Evolutionary conservation across 2,113 vertebrate species (phyloP).

Genomic region (Semnornis frantzii): DNA sequence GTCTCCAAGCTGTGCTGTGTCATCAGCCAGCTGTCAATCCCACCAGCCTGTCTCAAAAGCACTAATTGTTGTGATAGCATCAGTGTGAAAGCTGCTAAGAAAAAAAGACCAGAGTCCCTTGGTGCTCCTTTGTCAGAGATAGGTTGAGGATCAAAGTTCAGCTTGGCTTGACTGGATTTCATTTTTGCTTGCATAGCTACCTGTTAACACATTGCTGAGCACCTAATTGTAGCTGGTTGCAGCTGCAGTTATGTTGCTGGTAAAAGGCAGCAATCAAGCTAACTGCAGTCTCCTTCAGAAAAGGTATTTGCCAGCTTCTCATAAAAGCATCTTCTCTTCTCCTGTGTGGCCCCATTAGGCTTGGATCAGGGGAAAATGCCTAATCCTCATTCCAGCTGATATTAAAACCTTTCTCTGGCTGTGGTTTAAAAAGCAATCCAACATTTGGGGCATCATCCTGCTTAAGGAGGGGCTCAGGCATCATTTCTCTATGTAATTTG

Average conservation of each 20-base stretch:
- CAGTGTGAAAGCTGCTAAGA: constrained; percentile 41
- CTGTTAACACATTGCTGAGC: constrained; percentile 27
- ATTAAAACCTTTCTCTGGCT: not conserved
- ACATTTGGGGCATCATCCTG: not conserved
- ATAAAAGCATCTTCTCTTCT: not conserved
- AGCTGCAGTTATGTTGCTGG: constrained; percentile 18
- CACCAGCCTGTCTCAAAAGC: constrained; percentile 33
- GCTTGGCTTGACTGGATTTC: constrained; percentile 28
- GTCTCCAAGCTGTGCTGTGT: constrained; percentile 57
- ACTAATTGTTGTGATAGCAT: constrained; percentile 60
- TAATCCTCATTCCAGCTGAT: not conserved
- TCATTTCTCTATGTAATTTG: not conserved
- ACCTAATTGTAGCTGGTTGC: not conserved
- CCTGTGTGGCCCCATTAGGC: not conserved
- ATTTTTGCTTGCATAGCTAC: constrained; percentile 20
- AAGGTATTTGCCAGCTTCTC: not conserved
- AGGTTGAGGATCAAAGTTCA: constrained; percentile 40
- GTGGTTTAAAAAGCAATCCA: not conserved
- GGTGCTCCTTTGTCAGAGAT: constrained; percentile 23
- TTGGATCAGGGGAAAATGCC: not conserved
- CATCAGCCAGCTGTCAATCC: constrained; percentile 64
- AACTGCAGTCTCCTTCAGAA: not conserved
- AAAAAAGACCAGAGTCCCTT: constrained; percentile 27
- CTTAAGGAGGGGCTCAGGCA: not conserved
- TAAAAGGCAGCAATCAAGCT: not conserved